A percentile compares a stretch with the other conserved stretches of the same genome.
Conservation (phyloP, 2,113 vertebrate genomes). For the Ramphastos sulfuratus region DNA sequence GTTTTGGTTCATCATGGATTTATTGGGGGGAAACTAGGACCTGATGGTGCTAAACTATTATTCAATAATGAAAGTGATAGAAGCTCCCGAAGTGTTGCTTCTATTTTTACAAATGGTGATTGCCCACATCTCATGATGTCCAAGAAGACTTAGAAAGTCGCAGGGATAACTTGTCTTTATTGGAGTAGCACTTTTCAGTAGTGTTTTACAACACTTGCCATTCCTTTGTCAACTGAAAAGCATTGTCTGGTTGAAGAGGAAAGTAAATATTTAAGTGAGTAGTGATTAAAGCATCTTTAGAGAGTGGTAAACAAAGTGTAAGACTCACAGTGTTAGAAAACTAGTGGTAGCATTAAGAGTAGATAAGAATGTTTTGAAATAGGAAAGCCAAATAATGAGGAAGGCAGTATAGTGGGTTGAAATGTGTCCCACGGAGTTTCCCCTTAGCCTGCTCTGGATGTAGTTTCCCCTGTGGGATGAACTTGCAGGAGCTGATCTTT, state of each 20-base stretch:
- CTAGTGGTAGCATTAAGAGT: not conserved
- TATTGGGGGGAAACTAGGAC: not conserved
- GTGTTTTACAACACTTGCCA: not conserved
- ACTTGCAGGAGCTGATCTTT: not conserved
- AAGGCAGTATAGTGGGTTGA: not conserved
- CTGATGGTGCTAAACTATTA: not conserved
- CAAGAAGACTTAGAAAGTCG: not conserved
- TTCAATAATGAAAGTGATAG: not conserved
- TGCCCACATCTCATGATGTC: rapidly evolving
- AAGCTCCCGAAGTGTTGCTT: not conserved
- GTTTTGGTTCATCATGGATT: not conserved
- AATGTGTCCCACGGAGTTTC: not conserved
- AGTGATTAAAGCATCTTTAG: not conserved
- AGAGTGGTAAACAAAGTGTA: not conserved
- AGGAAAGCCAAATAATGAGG: not conserved
- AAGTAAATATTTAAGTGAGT: not conserved
- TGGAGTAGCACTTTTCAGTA: not conserved
- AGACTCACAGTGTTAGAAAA: not conserved
- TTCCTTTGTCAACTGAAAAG: not conserved
- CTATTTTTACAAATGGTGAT: not conserved
- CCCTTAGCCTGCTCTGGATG: not conserved
- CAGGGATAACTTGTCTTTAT: not conserved
- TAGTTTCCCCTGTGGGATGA: not conserved
- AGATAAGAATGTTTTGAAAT: not conserved
- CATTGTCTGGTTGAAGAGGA: not conserved